Evolutionary conservation across 1,140 invertebrate species (phyloP).

Genomic region (Philaenus spumarius): DNA sequence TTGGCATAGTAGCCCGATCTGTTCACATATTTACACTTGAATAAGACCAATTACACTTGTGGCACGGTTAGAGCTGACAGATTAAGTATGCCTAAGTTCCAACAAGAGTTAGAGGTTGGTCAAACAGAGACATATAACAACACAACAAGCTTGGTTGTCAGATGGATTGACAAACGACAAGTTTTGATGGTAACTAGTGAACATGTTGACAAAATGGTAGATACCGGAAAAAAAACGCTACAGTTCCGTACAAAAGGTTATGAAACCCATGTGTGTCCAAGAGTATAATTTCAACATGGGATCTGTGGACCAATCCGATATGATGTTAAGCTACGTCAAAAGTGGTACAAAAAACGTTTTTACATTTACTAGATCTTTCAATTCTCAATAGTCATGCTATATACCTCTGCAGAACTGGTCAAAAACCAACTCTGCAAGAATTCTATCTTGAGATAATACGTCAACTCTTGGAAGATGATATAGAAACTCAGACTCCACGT

Average conservation of each 20-base stretch:
- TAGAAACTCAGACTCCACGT: not conserved
- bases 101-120: conserved; percentile 29
- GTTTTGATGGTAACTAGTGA: conserved; percentile 33
- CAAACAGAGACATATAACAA: conserved; percentile 26
- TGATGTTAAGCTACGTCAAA: conserved; percentile 35
- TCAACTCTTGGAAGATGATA: too few relatives aligned
- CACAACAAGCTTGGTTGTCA: conserved; percentile 30
- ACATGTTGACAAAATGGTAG: conserved; percentile 27
- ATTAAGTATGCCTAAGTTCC: conserved; percentile 32
- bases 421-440: too few relatives aligned
- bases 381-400: too few relatives aligned
- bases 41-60: conserved; percentile 30
- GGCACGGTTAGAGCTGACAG: conserved; percentile 29
- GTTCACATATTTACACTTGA: conserved; percentile 25
- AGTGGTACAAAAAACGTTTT: conserved; percentile 39
- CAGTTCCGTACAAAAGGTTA: conserved; percentile 6
- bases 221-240: conserved; percentile 18
- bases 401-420: too few relatives aligned
- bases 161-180: conserved; percentile 33
- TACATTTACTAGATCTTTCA: too few relatives aligned
- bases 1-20: conserved; percentile 32
- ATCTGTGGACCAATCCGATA: conserved; percentile 35
- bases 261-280: conserved; percentile 36
- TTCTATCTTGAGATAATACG: too few relatives aligned
- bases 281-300: conserved; percentile 39